phyloP scores from a whole-genome alignment of 37 sponge, comb jelly and placozoan genomes.

The Halichondria panicea region DNA sequence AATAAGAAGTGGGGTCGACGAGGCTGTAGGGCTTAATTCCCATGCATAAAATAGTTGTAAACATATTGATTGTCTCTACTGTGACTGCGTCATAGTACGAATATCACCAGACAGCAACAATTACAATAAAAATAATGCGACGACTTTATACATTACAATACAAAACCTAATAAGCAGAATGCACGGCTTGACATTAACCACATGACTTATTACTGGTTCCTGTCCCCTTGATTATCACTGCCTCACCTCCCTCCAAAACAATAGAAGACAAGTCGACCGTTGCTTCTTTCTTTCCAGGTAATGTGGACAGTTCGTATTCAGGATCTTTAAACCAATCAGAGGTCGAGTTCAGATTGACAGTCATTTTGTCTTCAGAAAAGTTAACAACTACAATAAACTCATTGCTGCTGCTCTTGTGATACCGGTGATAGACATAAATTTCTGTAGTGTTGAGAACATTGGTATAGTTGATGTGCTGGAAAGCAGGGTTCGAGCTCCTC shows the following conservation, averaged over 20 bases:
- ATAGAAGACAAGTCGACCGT: conserved; percentile 13
- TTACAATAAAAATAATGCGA: too few relatives aligned
- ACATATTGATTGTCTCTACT: too few relatives aligned
- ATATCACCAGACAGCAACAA: too few relatives aligned
- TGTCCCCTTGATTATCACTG: conserved; percentile 33
- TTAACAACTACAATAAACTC: conserved; percentile 59
- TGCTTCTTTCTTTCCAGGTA: background rate
- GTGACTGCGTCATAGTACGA: too few relatives aligned
- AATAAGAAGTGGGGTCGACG: too few relatives aligned
- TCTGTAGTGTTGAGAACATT: conserved; percentile 25
- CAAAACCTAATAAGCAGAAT: too few relatives aligned
- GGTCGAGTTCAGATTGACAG: conserved; percentile 3
- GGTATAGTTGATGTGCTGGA: conserved; percentile 27
- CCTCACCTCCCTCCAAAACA: conserved; percentile 30
- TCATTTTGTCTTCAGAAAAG: conserved; percentile 22
- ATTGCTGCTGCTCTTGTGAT: conserved; percentile 9
- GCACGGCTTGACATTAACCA: too few relatives aligned
- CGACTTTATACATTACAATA: too few relatives aligned
- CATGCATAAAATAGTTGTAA: too few relatives aligned
- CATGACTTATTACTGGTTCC: background rate
- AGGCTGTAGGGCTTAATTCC: too few relatives aligned
- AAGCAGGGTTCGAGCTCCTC: conserved; percentile 15
- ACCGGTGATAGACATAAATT: conserved; percentile 55
- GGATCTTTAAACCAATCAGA: background rate
- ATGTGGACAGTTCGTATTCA: conserved; percentile 6